Evolutionary conservation across 2,888 invertebrate genomes (phyloP), one percentile per base, ranked within the genome.

Genomic region (Caenorhabditis virilis): DNA sequence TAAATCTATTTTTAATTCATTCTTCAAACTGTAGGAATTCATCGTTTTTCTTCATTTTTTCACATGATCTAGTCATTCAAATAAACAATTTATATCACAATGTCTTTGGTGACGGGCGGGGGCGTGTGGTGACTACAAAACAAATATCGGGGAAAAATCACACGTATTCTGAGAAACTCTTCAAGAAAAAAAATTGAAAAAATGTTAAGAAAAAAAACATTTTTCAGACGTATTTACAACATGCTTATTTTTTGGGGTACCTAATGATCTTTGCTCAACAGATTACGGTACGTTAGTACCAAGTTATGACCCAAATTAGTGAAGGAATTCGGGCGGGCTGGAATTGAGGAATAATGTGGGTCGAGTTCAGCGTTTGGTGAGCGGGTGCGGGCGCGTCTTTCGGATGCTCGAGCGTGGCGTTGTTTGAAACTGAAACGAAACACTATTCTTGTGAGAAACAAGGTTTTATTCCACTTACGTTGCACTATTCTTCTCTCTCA

Each of bases 251-350:
- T n/a, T 48, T 16, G 30, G 7, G 30, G 6, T 18, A 3, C 39
- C 39, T 23, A 47, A 33, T 54, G 58, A 25, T 72, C 70, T 38
- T 69, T 76, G 33, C 71, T 65, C 50, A 71, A 61, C 15, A 76
- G 69, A 16, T 69, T 73, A 26, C 69, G 58, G 51, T 76, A 76
- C 43, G 76, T 76, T n/a, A 76, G 65, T 2, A 78, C 79, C 27
- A 81, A 68, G 52, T 82, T 82, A 52, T 80, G 79, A 1, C 81
- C 80, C 39, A 81, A 75, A 63, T 81, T 81, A 0, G 79, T 78
- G 69, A 82, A 81, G 1, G 75, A 76, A 51, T 80, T 80, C 7
- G 81, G 81, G 6, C 80, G 58, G 23, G 80, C 74, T 4, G 78
- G 77, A 16, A 69, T 61, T 36, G 54, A 60, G 16, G 51, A 48